Evolutionary conservation across 2,113 vertebrate species (phyloP), one percentile per base, ranked within the genome.

Genomic region (Gallinago paraguaiae): DNA sequence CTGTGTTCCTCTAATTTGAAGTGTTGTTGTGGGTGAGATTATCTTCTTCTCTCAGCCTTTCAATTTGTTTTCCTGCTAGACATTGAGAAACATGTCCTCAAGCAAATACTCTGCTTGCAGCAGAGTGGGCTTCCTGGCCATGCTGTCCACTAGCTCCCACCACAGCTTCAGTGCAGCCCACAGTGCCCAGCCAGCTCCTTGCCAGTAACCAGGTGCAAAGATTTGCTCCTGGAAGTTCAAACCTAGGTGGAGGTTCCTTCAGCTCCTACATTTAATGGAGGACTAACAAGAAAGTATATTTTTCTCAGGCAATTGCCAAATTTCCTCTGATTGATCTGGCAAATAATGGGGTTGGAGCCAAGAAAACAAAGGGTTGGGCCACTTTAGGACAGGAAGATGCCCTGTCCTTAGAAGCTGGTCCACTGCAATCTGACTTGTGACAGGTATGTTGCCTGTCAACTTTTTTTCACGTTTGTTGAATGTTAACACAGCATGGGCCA

Each of bases 131-230:
- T 80, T 82, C 30, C 59, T 72, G 46, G 9, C 45, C 0, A 0
- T 43, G 57, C 31, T 84, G 27, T 31, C 30, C n/a, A 16, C 27
- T 1, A 1, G 8, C 10, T 86, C n/a, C 46, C 51, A 35, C 13
- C 45, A 75, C 18, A 43, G 45, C 22, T 85, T 25, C 48, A 48
- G 28, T 19, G 11, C 11, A 54, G n/a, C 19, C 16, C 43, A 10
- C 0, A 3, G 59, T 0, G 8, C 48, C 50, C n/a, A 41, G 48
- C 16, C 4, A 1, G 12, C 17, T 88, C 43, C 33, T 50, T 82
- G 37, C 11, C 43, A 68, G 69, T 15, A 86, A 9, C 33, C 6
- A 1, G 16, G 2, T 65, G 24, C n/a, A 70, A 69, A 82, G 41
- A 31, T 67, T 85, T 74, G 6, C 25, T 91, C 18, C 24, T 61